Percentiles rank a stretch among this genome's conserved stretches.
Conservation (phyloP, 2,113 vertebrate species). For the Ophthalmolycus amberensis region DNA sequence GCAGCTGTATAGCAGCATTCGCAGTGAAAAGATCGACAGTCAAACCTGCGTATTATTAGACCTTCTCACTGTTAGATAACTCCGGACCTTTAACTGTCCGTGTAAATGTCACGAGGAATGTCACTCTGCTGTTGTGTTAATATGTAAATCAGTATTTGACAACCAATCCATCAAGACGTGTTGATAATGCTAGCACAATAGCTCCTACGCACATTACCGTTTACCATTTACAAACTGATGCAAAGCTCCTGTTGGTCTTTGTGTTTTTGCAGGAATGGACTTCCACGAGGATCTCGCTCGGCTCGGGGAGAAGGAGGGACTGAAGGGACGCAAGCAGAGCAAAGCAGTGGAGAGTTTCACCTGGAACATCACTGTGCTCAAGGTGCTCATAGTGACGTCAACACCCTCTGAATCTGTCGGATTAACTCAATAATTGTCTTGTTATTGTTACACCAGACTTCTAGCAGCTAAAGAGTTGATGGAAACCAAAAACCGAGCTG, state of each 20-base stretch:
- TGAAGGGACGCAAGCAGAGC: constrained; percentile 89
- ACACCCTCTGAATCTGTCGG: not conserved
- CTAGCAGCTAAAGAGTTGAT: not conserved
- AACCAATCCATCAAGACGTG: not conserved
- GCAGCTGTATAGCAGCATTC: not conserved
- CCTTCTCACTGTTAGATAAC: not conserved
- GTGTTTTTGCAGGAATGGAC: constrained; percentile 85
- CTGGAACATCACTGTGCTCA: constrained; percentile 91
- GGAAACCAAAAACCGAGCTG: no score
- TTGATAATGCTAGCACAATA: not conserved
- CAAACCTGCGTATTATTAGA: not conserved
- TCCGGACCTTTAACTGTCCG: constrained; percentile 50
- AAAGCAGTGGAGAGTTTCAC: constrained; percentile 93
- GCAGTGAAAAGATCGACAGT: not conserved
- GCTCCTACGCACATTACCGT: not conserved
- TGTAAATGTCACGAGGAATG: constrained; percentile 35
- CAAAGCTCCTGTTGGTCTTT: not conserved
- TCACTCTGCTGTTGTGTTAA: not conserved
- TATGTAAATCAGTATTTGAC: constrained; percentile 16
- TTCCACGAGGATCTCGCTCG: constrained; percentile 91
- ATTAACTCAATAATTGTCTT: not conserved
- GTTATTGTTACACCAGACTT: no score
- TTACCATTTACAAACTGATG: not conserved
- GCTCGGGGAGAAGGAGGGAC: constrained; percentile 89
- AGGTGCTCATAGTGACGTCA: constrained; percentile 59